These are phyloP conservation scores for Aplodontia rufa DNA, from an alignment of 2,113 vertebrate species.

Conservation along the genomic window DNA sequence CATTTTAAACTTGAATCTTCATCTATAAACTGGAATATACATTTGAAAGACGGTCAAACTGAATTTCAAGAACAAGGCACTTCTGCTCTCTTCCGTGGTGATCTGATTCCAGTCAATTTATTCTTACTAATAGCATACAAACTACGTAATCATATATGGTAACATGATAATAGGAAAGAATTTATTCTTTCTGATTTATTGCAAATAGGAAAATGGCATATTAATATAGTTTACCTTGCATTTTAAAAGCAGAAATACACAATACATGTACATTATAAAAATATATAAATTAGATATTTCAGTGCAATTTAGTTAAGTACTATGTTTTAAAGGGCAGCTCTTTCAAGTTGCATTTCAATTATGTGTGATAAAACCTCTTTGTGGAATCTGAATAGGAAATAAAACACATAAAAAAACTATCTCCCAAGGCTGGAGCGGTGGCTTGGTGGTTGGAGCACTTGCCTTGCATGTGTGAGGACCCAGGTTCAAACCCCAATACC, in stretches of 20 bases:
- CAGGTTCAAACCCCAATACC: too few species aligned
- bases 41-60: not conserved
- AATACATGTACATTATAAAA: not conserved
- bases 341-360: constrained; percentile 47
- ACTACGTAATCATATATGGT: not conserved
- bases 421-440: too few species aligned
- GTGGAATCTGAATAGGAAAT: constrained; percentile 14
- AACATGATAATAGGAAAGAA: not conserved
- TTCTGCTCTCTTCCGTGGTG: not conserved
- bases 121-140: not conserved
- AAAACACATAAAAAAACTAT: not conserved
- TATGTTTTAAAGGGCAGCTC: constrained; percentile 39
- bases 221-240: not conserved
- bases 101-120: not conserved
- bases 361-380: constrained; percentile 26
- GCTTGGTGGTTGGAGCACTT: too few species aligned
- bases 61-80: not conserved
- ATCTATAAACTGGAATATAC: not conserved
- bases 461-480: too few species aligned
- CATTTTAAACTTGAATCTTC: not conserved
- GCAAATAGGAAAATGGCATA: not conserved
- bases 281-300: constrained; percentile 33
- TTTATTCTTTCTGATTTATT: constrained; percentile 22
- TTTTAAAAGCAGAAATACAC: not conserved
- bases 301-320: constrained; percentile 5